Conservation (phyloP, 2,888 invertebrate genomes). For the Sialis fuliginosa region DNA sequence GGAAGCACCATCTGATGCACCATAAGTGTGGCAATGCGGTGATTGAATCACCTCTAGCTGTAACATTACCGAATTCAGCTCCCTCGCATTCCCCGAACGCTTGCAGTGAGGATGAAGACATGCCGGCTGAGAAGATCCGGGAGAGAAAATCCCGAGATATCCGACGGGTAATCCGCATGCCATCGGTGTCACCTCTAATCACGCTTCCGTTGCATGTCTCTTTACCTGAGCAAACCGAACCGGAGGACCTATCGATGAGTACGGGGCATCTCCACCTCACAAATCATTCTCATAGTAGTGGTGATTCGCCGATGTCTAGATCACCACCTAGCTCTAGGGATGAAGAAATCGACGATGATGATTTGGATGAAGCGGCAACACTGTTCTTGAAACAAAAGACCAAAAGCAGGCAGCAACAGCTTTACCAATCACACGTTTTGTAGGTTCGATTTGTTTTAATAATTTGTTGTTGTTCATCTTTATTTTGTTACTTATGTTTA, state of each 20-base stretch:
- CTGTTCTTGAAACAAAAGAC: slow-evolving; percentile 28
- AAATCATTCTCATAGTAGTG: slow-evolving; percentile 28
- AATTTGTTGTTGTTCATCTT: too few relatives aligned
- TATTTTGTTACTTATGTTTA: too few relatives aligned
- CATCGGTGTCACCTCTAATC: slow-evolving; percentile 18
- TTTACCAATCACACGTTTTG: too few relatives aligned
- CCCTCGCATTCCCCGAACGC: slow-evolving; percentile 22
- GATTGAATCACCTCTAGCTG: slow-evolving; percentile 16
- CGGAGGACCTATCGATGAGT: slow-evolving; percentile 72
- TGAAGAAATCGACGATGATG: slow-evolving; percentile 35
- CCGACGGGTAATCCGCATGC: slow-evolving; percentile 30
- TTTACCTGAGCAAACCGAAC: slow-evolving; percentile 75
- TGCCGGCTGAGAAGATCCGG: slow-evolving; percentile 14
- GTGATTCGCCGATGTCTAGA: slow-evolving; percentile 27
- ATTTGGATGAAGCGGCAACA: slow-evolving; percentile 32
- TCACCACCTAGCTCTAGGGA: slow-evolving; percentile 26
- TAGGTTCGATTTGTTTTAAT: too few relatives aligned
- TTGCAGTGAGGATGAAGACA: slow-evolving; percentile 20
- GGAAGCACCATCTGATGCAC: slow-evolving; percentile 72
- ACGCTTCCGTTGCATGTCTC: slow-evolving; percentile 20
- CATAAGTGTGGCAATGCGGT: slow-evolving; percentile 51
- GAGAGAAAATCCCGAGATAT: slow-evolving; percentile 31
- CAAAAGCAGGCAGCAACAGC: not conserved
- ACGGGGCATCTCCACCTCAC: slow-evolving; percentile 23
- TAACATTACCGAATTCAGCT: slow-evolving; percentile 21